Evolutionary conservation across 2,888 invertebrate genomes (phyloP).

Genomic region (Auanema freiburgensis): DNA sequence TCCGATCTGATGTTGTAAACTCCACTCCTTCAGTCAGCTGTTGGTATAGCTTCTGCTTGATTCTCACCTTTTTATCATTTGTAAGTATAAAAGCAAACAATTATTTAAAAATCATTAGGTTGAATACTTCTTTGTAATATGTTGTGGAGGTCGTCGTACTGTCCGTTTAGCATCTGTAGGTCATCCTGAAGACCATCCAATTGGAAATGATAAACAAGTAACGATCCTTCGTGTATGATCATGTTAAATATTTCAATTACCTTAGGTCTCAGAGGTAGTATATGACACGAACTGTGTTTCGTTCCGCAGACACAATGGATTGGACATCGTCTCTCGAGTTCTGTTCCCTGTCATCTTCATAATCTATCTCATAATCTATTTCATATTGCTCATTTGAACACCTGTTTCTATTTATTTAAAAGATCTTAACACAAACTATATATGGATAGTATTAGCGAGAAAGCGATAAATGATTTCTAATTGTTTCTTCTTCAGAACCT

Average conservation of each 20-base stretch:
- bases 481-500: too few relatives aligned
- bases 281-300: conserved; percentile 42
- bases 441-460: too few relatives aligned
- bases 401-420: background rate
- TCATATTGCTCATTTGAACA: conserved; percentile 47
- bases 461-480: too few relatives aligned
- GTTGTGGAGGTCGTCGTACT: conserved; percentile 50
- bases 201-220: conserved; percentile 37
- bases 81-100: conserved; percentile 6
- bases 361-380: conserved; percentile 51
- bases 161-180: conserved; percentile 36
- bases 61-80: conserved; percentile 58
- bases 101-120: conserved; percentile 17
- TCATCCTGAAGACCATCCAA: conserved; percentile 35
- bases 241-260: background rate
- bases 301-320: conserved; percentile 45
- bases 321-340: conserved; percentile 57
- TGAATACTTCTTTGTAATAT: conserved; percentile 61
- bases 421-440: background rate
- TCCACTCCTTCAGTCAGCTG: conserved; percentile 17
- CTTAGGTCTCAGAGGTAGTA: conserved; percentile 28
- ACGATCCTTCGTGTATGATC: background rate
- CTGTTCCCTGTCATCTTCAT: conserved; percentile 57
- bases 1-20: conserved; percentile 19
- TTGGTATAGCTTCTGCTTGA: conserved; percentile 55